These are phyloP conservation scores for Tyrannus savana DNA, from an alignment of 2,113 vertebrate genomes.

Conservation along the genomic window DNA sequence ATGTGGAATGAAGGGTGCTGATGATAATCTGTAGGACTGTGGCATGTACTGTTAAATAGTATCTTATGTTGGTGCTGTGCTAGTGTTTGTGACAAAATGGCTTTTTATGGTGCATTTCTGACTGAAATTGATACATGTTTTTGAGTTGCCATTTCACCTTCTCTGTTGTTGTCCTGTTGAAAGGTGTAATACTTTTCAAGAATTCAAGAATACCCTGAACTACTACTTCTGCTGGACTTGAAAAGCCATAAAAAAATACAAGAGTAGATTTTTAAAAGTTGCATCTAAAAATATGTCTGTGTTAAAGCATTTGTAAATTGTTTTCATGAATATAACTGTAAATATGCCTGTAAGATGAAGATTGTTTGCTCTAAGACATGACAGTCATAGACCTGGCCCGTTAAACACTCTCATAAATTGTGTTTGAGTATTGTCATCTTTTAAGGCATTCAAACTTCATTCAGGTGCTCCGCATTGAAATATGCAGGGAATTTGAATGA, in stretches of 20 bases:
- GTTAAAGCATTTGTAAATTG: not conserved
- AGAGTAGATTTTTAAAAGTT: not conserved
- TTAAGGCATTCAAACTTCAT: not conserved
- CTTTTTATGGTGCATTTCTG: not conserved
- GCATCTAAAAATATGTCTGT: not conserved
- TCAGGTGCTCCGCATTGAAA: not conserved
- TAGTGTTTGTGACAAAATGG: not conserved
- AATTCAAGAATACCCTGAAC: not conserved
- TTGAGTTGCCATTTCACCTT: not conserved
- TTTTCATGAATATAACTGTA: not conserved
- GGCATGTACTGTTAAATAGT: not conserved
- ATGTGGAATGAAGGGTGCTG: not conserved
- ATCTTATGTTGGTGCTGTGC: not conserved
- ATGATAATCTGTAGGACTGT: not conserved
- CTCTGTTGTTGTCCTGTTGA: not conserved
- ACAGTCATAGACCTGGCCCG: not conserved
- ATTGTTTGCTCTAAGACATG: not conserved
- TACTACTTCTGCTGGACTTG: not conserved
- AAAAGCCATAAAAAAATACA: not conserved
- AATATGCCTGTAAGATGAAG: not conserved
- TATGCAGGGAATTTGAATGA: not conserved
- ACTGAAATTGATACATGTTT: not conserved
- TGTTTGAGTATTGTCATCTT: not conserved
- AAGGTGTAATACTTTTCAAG: not conserved
- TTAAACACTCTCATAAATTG: not conserved